Base-by-base conservation (phyloP, 2,797 vertebrate species). In the Cossypha caffra region DNA sequence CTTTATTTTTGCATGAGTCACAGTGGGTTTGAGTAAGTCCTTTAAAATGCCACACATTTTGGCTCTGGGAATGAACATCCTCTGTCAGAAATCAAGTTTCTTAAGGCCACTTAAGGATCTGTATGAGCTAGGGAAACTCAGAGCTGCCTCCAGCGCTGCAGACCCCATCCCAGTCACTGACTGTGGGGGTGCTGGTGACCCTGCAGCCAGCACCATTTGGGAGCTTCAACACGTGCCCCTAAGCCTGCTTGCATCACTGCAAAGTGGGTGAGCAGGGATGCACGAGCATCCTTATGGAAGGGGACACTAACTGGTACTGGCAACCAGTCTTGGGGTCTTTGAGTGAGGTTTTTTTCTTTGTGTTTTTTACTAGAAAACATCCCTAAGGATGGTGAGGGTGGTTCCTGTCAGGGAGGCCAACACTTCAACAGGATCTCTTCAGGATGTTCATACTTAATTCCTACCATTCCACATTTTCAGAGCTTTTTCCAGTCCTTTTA, bases 1-100 rank as follows among this genome's bases (percentile, higher is more conserved):
- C 87, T 94, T 94, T 95, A 91, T 95, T 97, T 97, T 96, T 7
- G 7, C 71, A 88, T 94, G 93, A 96, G 66, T 96, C 95, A 90
- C 35, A 66, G 91, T 2, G 64, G 78, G 85, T 88, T 91, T 93
- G 71, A 94, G 66, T 63, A 88, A 88, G 89, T 91, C 54, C 82
- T 86, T 90, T 88, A 86, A 95, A 96, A 95, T 37, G 66, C 58
- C 29, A 90, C 82, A 52, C 33, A 83, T 68, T 90, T 81, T 90
- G 87, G 91, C 87, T 92, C 61, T 95, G 88, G 61, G 50, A 43
- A 91, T 0, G 14, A 73, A 88, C 82, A 88, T 75, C 75, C 48
- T 86, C 78, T 75, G 69, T 86, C 54, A 92, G 58, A 94, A 93
- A 52, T 51, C 18, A 72, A 69, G 43, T 81, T 74, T 87, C 58